Base-by-base conservation (phyloP, 1,140 invertebrate species). In the Caenorhabditis remanei region DNA sequence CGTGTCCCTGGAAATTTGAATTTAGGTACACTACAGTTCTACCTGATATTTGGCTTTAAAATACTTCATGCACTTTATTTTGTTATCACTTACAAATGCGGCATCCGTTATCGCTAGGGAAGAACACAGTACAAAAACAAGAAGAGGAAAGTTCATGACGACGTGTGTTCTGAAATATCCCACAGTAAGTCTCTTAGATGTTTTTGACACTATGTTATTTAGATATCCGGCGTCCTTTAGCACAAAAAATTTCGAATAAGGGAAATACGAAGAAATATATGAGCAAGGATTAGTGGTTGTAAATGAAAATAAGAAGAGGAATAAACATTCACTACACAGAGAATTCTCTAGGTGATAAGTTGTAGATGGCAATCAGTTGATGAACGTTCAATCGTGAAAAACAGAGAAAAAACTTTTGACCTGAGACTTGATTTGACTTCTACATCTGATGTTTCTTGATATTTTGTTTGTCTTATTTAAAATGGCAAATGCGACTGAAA, bases 151-250 rank as follows among this genome's bases (percentile, higher is more conserved):
- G 71, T 79, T 79, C 71, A 79, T 79, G 43, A 19, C 8, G 40
- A 79, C 65, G 41, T 19, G 65, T 8, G 16, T 50, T 79, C 46
- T 79, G 46, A 79, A 48, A 79, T 53, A 79, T 46, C 56, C 5
- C 3, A 58, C 56, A 48, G 67, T 71, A 32, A 65, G 32, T 40
- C 24, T 40, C 1, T 9, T 2, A 41, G 11, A 65, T 65, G 63
- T 65, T 32, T 41, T 32, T 65, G 63, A 71, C 41, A 43, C 61
- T 16, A 46, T 71, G 43, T 71, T 79, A 50, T 79, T 79, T 21
- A 0, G 6, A 19, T 50, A 50, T 79, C 71, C 71, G 40, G n/a
- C 21, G 71, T 50, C 71, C 71, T 79, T 79, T 53, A 9, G n/a
- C 61, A 11, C 11, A 8, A 79, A 79, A 79, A 46, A 19, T 9